Evolutionary conservation across 2,113 vertebrate species (phyloP).

Genomic region (Gambusia holbrooki): DNA sequence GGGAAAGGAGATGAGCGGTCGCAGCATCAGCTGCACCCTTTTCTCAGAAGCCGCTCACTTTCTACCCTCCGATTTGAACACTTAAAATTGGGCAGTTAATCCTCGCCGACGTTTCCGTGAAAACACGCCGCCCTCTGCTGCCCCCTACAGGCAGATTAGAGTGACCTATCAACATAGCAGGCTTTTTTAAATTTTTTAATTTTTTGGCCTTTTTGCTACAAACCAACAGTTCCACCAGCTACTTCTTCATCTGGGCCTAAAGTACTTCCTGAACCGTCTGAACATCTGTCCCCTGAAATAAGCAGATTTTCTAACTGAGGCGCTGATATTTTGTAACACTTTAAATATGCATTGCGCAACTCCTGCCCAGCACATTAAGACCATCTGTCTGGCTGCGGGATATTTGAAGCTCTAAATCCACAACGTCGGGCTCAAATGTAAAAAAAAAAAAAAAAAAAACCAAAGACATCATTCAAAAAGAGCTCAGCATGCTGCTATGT

Average conservation of each 20-base stretch:
- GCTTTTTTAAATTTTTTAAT: too few relatives aligned
- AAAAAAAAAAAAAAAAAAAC: too few relatives aligned
- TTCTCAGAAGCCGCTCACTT: too few relatives aligned
- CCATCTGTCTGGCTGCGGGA: not conserved
- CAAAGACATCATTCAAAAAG: too few relatives aligned
- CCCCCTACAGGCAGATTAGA: too few relatives aligned
- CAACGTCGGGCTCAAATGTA: not conserved
- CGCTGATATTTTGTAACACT: not conserved
- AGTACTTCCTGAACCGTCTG: too few relatives aligned
- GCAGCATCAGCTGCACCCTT: constrained; percentile 11
- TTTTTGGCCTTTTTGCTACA: too few relatives aligned
- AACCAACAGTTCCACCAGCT: too few relatives aligned
- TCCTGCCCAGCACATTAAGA: not conserved
- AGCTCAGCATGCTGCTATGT: not conserved
- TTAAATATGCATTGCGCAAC: not conserved
- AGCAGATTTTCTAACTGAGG: too few relatives aligned
- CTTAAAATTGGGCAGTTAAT: constrained; percentile 47
- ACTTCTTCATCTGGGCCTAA: too few relatives aligned
- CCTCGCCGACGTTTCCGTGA: constrained; percentile 11
- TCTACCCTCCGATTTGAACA: not conserved
- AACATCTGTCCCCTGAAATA: too few relatives aligned
- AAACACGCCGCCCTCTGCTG: constrained; percentile 7
- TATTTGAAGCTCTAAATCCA: not conserved
- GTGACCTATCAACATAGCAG: too few relatives aligned
- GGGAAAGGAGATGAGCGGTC: constrained; percentile 30